Conservation (phyloP, 2,888 invertebrate species). For the Ischnura elegans region DNA sequence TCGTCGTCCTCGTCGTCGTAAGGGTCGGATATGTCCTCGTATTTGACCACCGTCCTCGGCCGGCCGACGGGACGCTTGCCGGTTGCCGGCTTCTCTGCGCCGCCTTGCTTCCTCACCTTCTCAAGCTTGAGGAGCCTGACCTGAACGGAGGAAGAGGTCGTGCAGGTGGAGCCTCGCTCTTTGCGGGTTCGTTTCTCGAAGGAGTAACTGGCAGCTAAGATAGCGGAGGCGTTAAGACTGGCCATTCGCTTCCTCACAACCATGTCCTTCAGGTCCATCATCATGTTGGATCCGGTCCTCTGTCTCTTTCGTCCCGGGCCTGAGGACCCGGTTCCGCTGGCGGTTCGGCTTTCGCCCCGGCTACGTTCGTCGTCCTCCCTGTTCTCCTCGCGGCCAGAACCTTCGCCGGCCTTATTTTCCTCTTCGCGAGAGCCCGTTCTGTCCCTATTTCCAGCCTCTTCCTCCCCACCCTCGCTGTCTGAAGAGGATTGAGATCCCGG, state of each 20-base stretch:
- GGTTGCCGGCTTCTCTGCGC: conserved; percentile 71
- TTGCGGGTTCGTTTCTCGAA: conserved; percentile 81
- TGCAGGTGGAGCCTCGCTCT: conserved; percentile 66
- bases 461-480: conserved; percentile 71
- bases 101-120: conserved; percentile 77
- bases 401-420: conserved; percentile 76
- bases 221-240: conserved; percentile 93
- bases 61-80: conserved; percentile 69
- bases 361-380: conserved; percentile 75
- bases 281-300: conserved; percentile 81
- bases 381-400: conserved; percentile 78
- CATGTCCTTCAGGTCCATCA: conserved; percentile 92
- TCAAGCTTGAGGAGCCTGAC: conserved; percentile 70
- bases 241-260: conserved; percentile 95
- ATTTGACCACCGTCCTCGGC: conserved; percentile 77
- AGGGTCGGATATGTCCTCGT: conserved; percentile 75
- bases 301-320: conserved; percentile 78
- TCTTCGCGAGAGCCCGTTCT: conserved; percentile 72
- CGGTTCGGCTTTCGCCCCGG: conserved; percentile 73
- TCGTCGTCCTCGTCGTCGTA: conserved; percentile 79
- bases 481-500: conserved; percentile 69
- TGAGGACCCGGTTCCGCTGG: conserved; percentile 76
- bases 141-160: conserved; percentile 68
- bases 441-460: conserved; percentile 68
- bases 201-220: conserved; percentile 91